Evolutionary conservation across 2,797 vertebrate species (phyloP).

Genomic region (Chelon auratus): DNA sequence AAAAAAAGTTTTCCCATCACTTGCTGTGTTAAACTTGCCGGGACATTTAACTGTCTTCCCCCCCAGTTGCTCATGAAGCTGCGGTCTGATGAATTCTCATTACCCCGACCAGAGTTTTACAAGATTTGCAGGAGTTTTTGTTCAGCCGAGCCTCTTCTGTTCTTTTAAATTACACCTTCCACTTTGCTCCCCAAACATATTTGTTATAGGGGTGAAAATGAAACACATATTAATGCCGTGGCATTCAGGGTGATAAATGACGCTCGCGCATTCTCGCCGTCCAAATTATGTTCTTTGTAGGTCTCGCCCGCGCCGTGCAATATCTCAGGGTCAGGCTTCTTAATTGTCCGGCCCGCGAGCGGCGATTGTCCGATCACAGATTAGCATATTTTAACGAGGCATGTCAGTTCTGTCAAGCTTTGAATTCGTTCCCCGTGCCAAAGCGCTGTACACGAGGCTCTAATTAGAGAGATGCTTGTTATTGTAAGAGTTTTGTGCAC

Average conservation of each 20-base stretch:
- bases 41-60: constrained; percentile 44
- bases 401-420: not conserved
- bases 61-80: constrained; percentile 25
- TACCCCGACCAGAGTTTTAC: constrained; percentile 23
- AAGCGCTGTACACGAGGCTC: not conserved
- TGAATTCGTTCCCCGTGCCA: not conserved
- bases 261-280: constrained; percentile 1
- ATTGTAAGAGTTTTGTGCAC: too few relatives aligned
- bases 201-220: constrained; percentile 29
- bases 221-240: constrained; percentile 43
- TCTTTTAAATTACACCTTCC: constrained; percentile 44
- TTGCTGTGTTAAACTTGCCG: constrained; percentile 41
- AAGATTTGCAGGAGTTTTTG: constrained; percentile 10
- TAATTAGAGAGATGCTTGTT: not conserved
- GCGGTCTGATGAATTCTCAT: constrained; percentile 49
- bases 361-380: not conserved
- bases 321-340: constrained; percentile 21
- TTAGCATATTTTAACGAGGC: constrained; percentile 3
- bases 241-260: constrained; percentile 53
- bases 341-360: not conserved
- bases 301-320: not conserved
- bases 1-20: not conserved
- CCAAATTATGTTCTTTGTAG: constrained; percentile 30
- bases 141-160: constrained; percentile 5
- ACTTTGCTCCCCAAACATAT: constrained; percentile 40